Base-by-base conservation (phyloP, 2,797 vertebrate genomes). In the Nannoperca australis region DNA sequence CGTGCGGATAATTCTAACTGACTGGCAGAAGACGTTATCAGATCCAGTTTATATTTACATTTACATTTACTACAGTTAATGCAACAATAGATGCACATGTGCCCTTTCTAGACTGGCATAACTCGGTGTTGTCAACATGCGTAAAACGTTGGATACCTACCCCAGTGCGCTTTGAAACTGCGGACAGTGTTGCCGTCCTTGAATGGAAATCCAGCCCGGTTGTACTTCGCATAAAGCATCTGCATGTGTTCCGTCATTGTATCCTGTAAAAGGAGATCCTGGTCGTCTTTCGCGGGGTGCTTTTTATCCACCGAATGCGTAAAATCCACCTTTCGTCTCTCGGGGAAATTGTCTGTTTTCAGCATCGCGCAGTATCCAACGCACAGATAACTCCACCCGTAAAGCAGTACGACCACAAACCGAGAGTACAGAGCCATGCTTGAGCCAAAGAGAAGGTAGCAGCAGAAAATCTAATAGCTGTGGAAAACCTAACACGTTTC, bases 181-280 rank as follows among this genome's bases (percentile, higher is more conserved):
- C 98, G 97, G 30, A 99, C 97, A 0, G 98, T 99, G 95, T 99
- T 98, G 4, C 97, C 97, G 49, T 95, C 95, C 47, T 91, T 94
- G 69, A 94, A 95, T 13, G 73, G 88, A 55, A 85, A 93, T 30
- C 91, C 93, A 30, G 93, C 87, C 40, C 92, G 95, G 86, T 95
- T 94, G 94, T 97, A 98, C 87, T 96, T 96, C 47, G 95, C 91
- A 79, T 99, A 99, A 65, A 99, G 96, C 87, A 95, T 91, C 87
- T 96, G 95, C 98, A 99, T 99, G 91, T 99, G 98, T 77, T 97
- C 96, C 11, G 97, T 97, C 80, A 97, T 94, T 69, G 94, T 93
- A 94, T 97, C 96, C 87, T 82, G 94, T 1, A 86, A 82, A 47
- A 65, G 81, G 76, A 77, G 64, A 8, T 91, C 88, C 53, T 54